Evolutionary conservation across 2,888 invertebrate genomes (phyloP), one percentile per base, ranked within the genome.

Genomic region (Syrista parreyssii): DNA sequence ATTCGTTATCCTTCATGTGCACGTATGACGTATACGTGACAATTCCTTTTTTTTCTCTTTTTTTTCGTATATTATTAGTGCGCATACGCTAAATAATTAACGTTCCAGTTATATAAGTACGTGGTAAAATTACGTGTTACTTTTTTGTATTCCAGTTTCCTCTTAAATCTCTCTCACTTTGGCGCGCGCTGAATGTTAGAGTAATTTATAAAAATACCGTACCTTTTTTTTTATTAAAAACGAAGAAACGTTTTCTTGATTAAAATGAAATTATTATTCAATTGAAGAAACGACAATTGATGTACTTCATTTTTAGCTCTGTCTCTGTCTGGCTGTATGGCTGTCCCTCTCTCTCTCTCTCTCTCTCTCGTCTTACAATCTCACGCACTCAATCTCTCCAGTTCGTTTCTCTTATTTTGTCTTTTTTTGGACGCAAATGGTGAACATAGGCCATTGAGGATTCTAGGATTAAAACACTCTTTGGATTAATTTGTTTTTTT

Each of bases 201-300:
- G 80, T 82, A 84, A 85, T 84, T 81, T 87, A 86, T 84, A 87
- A 87, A 87, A 87, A 87, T 86, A 87, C 77, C 79, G 40, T 15
- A 40, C 6, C 4, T 40, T 36, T 12, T 33, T 83, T 82, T 86
- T 76, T 15, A 31, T 71, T 69, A 40, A 15, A 15, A 15, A 40
- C 15, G 15, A 40, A 12, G 15, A 40, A 40, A 40, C 4, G 40
- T 40, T 40, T 40, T 15, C 40, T 40, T 82, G 79, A 79, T 83
- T 79, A 80, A 81, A 82, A 76, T 78, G 76, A 78, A 75, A 69
- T 35, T 73, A 68, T 74, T 73, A 78, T 76, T 76, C 31, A 71
- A 40, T 15, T 15, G 15, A 40, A 15, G 15, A 15, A 40, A 40
- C 40, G 6, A 40, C 23, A 76, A 55, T 40, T 35, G 11, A 76